Conservation (phyloP, 2,797 vertebrate genomes). For the Typhlichthys eigenmanni region DNA sequence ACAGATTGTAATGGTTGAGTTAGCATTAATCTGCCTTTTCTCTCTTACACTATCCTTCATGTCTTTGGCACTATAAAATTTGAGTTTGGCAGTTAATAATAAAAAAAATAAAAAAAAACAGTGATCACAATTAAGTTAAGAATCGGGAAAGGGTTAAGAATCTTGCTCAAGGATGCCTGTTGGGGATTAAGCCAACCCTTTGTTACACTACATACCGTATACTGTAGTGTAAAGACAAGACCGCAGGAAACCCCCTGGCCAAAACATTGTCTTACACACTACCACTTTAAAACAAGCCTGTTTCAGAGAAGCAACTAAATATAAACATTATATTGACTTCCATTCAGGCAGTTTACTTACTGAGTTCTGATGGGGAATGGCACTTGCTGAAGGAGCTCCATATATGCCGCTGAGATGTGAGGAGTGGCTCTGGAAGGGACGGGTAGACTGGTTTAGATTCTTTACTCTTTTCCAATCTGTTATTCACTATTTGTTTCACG, state of each 20-base stretch:
- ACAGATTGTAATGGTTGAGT: constrained; percentile 11
- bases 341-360: constrained; percentile 75
- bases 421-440: constrained; percentile 83
- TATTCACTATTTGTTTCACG: too few species aligned
- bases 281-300: constrained; percentile 1
- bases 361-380: constrained; percentile 84
- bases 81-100: too few species aligned
- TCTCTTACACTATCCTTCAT: not conserved
- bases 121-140: too few species aligned
- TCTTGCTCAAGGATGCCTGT: too few species aligned
- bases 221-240: too few species aligned
- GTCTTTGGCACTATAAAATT: not conserved
- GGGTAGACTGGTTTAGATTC: constrained; percentile 64
- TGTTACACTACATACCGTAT: too few species aligned
- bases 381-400: constrained; percentile 76
- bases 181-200: too few species aligned
- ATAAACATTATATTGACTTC: too few species aligned
- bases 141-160: too few species aligned
- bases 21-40: not conserved
- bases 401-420: constrained; percentile 89
- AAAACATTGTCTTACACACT: not conserved
- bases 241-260: not conserved
- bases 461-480: too few species aligned
- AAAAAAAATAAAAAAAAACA: not conserved
- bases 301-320: too few species aligned